A percentile compares a stretch with the other conserved stretches of the same genome.
Evolutionary conservation across 1,140 invertebrate genomes (phyloP).

Genomic region (Drosophila nebulosa): DNA sequence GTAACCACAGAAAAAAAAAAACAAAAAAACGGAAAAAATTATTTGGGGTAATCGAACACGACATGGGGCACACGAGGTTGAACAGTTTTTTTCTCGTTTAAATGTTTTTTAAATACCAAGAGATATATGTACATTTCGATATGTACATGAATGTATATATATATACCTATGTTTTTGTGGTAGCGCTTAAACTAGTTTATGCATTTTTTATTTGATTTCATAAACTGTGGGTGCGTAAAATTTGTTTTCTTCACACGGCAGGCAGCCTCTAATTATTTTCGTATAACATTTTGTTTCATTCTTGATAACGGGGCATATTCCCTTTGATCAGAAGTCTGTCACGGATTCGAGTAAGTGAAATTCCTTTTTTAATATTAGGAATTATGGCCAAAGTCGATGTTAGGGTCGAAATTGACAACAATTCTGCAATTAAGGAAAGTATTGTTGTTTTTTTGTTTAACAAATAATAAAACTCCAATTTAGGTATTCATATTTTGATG

Average conservation of each 20-base stretch:
- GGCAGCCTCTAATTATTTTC: slow-evolving; percentile 62
- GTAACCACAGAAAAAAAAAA: too few relatives aligned
- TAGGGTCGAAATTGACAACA: too few relatives aligned
- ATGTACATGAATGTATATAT: not conserved
- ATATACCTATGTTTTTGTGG: not conserved
- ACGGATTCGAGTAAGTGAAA: too few relatives aligned
- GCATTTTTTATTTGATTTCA: slow-evolving; percentile 64
- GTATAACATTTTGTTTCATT: slow-evolving; percentile 24
- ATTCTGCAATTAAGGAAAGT: too few relatives aligned
- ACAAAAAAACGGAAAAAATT: slow-evolving; percentile 39
- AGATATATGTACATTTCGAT: not conserved
- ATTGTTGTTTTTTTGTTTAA: too few relatives aligned
- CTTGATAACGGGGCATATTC: not conserved
- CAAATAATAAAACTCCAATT: too few relatives aligned
- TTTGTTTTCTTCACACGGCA: slow-evolving; percentile 47
- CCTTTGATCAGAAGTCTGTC: not conserved
- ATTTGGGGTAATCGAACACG: slow-evolving; percentile 76
- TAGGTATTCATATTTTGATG: too few relatives aligned
- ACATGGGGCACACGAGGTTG: slow-evolving; percentile 61
- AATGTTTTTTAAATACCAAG: slow-evolving; percentile 67
- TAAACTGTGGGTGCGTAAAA: slow-evolving; percentile 15
- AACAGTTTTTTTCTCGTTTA: slow-evolving; percentile 15
- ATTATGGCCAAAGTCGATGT: too few relatives aligned
- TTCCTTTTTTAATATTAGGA: too few relatives aligned
- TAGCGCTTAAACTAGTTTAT: slow-evolving; percentile 55